These are phyloP conservation scores for Percopsis omiscomaycus DNA, from an alignment of 2,797 vertebrate species.

Conservation along the genomic window DNA sequence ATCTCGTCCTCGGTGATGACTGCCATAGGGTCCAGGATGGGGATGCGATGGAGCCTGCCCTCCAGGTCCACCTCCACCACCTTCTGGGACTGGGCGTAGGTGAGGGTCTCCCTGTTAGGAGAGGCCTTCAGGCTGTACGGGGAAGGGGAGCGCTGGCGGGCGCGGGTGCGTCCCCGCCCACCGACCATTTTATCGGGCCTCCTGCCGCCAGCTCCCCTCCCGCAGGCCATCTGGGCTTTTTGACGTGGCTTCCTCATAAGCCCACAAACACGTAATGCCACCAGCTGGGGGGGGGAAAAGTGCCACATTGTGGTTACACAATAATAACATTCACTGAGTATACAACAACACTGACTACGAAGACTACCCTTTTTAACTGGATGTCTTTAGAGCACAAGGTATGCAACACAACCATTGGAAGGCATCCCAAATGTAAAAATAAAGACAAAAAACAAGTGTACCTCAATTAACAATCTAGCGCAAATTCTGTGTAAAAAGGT, in stretches of 20 bases:
- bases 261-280: slow-evolving; percentile 63
- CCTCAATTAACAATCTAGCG: no score
- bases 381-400: no score
- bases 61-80: slow-evolving; percentile 90
- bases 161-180: slow-evolving; percentile 73
- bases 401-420: no score
- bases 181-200: slow-evolving; percentile 76
- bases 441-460: no score
- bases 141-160: slow-evolving; percentile 76
- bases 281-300: slow-evolving; percentile 42
- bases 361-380: no score
- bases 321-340: no score
- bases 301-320: neutral
- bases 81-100: slow-evolving; percentile 85
- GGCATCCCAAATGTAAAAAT: no score
- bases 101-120: slow-evolving; percentile 82
- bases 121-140: slow-evolving; percentile 85
- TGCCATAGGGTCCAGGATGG: slow-evolving; percentile 86
- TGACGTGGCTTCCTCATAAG: slow-evolving; percentile 94
- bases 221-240: slow-evolving; percentile 80
- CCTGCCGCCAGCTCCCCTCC: slow-evolving; percentile 63
- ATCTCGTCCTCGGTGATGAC: slow-evolving; percentile 89
- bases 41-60: slow-evolving; percentile 87
- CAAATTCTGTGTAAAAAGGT: no score
- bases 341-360: no score